Conservation (phyloP, 2,113 vertebrate species). For the Chaetodon trifascialis region DNA sequence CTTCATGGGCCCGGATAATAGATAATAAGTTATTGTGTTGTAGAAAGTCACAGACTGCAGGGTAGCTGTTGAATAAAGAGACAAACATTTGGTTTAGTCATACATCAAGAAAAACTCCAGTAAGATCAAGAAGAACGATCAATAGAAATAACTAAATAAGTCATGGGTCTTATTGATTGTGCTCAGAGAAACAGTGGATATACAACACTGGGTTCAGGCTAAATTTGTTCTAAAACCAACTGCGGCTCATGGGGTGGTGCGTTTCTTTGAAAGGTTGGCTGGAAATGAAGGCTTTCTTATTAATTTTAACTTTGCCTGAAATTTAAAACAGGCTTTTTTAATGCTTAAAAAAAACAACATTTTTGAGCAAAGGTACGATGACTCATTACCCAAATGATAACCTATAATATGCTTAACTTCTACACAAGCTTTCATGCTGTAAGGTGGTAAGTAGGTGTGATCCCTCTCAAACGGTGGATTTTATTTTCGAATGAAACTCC, state of each 20-base stretch:
- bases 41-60: constrained; percentile 99
- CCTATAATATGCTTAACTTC: neutral
- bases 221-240: constrained; percentile 31
- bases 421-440: neutral
- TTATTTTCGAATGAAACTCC: constrained; percentile 41
- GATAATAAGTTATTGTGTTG: constrained; percentile 99
- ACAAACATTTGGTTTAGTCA: constrained; percentile 58
- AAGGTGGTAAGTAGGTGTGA: constrained; percentile 7
- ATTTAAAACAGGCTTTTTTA: constrained; percentile 8
- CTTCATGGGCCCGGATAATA: constrained; percentile 98
- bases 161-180: constrained; percentile 55
- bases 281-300: constrained; percentile 7
- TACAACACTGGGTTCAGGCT: constrained; percentile 20
- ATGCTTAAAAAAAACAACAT: neutral
- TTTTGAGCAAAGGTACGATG: neutral
- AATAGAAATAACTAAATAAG: constrained; percentile 65
- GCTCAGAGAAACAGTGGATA: constrained; percentile 40
- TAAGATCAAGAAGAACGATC: constrained; percentile 55
- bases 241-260: constrained; percentile 2
- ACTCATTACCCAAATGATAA: constrained; percentile 21
- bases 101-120: constrained; percentile 53
- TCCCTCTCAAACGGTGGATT: constrained; percentile 18
- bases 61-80: constrained; percentile 89
- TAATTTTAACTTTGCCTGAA: neutral
- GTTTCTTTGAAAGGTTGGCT: neutral